Evolutionary conservation across 2,797 vertebrate genomes (phyloP), one percentile per base, ranked within the genome.

Genomic region (Sebastes aleutianus): DNA sequence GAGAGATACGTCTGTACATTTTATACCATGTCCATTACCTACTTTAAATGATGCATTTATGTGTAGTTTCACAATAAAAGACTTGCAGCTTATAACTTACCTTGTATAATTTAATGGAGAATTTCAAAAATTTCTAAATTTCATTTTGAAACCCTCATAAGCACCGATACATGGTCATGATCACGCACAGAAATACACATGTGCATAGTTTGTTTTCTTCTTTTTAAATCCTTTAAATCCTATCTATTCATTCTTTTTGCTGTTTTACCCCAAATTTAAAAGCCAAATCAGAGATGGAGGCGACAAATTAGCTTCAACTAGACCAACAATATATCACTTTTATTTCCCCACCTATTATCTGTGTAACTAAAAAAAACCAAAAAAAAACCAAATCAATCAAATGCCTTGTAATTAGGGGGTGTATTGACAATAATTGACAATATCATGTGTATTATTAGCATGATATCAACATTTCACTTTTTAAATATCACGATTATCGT

Each of bases 1-100:
- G 47, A 67, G 54, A 87, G 16, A 76, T 20, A 43, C 3, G 26
- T 61, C 47, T 78, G 56, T 32, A 69, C 10, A 29, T 65, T 83
- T 82, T 36, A 70, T 8, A 58, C 5, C 5, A n/a, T n/a, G 34
- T 31, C 27, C 8, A 50, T 78, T 71, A 83, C 65, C 67, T 47
- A 50, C 14, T 61, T 67, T 11, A 27, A 74, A 73, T 11, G 18
- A 69, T 61, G 10, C 12, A 29, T 1, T 22, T n/a, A 3, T 62
- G 18, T 39, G 47, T 32, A 0, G 18, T 65, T 78, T 68, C 13
- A 78, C 20, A 65, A 31, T 63, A 70, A 80, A 71, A 62, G 8
- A n/a, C 6, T 14, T 0, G 13, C 36, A 39, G 36, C 5, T 6
- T 29, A 50, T 29, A 67, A 2, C 24, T 24, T 20, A 70, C n/a